Percentiles rank a stretch among this genome's conserved stretches.
phyloP scores from a whole-genome alignment of 2,797 vertebrate species.

The Bradypodion ventrale region DNA sequence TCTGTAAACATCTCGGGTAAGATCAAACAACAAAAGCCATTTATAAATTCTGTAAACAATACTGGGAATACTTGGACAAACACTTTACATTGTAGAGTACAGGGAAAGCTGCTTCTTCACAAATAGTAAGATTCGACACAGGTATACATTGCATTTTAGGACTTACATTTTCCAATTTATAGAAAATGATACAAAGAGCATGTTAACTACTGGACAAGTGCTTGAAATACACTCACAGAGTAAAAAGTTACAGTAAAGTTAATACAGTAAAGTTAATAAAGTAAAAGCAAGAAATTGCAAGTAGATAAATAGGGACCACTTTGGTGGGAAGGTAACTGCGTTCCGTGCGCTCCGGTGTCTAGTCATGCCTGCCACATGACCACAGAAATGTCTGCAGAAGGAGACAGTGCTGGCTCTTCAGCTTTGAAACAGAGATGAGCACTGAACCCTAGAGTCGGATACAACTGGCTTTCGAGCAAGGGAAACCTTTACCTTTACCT shows the following conservation, averaged over 20 bases:
- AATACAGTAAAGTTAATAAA: too few relatives aligned
- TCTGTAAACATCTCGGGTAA: neutral
- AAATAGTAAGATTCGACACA: neutral
- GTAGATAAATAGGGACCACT: too few relatives aligned
- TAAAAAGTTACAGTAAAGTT: neutral
- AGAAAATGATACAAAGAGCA: neutral
- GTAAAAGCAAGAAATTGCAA: too few relatives aligned
- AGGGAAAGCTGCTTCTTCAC: neutral
- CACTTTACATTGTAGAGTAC: neutral
- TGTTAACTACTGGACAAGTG: neutral
- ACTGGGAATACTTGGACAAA: neutral
- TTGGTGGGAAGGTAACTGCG: too few relatives aligned
- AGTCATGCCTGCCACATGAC: too few relatives aligned
- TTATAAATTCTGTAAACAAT: neutral
- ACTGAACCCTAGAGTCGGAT: too few relatives aligned
- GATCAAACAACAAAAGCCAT: neutral
- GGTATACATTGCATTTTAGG: neutral
- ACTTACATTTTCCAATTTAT: neutral
- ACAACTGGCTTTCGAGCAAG: too few relatives aligned
- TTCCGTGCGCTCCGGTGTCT: too few relatives aligned
- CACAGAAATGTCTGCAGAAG: too few relatives aligned
- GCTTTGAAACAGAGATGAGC: too few relatives aligned
- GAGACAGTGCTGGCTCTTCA: too few relatives aligned
- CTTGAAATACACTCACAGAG: neutral
- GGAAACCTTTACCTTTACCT: too few relatives aligned